phyloP scores from a whole-genome alignment of 2,797 vertebrate genomes.

The Labeo calbasu region DNA sequence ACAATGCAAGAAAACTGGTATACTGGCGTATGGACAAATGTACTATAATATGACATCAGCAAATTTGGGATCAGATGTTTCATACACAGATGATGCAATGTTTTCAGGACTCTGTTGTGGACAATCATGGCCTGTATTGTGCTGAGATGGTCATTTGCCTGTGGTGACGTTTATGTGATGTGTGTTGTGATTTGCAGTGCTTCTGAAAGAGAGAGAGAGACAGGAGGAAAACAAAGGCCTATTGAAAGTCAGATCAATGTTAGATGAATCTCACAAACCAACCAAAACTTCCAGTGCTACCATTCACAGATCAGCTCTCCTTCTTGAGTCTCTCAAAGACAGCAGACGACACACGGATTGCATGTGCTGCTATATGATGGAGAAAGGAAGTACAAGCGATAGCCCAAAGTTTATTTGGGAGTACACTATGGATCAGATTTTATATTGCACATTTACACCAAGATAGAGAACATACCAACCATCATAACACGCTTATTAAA shows the following conservation, averaged over 20 bases:
- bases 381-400: background rate
- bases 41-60: background rate
- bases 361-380: background rate
- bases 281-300: background rate
- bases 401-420: background rate
- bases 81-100: background rate
- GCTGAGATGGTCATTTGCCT: slow-evolving; percentile 14
- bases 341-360: background rate
- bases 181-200: slow-evolving; percentile 32
- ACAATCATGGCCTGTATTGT: background rate
- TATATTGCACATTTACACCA: background rate
- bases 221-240: slow-evolving; percentile 44
- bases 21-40: background rate
- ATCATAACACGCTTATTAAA: background rate
- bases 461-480: background rate
- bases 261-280: slow-evolving; percentile 26
- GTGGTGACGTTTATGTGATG: slow-evolving; percentile 4
- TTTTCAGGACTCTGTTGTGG: background rate
- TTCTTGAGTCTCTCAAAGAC: background rate
- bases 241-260: slow-evolving; percentile 50
- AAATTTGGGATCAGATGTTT: background rate
- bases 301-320: background rate
- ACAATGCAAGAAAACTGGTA: background rate
- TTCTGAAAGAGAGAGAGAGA: background rate
- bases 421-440: background rate